Evolutionary conservation across 30 jellyfish, hydroid and myxozoan species (phyloP).

Genomic region (Cassiopea xamachana): DNA sequence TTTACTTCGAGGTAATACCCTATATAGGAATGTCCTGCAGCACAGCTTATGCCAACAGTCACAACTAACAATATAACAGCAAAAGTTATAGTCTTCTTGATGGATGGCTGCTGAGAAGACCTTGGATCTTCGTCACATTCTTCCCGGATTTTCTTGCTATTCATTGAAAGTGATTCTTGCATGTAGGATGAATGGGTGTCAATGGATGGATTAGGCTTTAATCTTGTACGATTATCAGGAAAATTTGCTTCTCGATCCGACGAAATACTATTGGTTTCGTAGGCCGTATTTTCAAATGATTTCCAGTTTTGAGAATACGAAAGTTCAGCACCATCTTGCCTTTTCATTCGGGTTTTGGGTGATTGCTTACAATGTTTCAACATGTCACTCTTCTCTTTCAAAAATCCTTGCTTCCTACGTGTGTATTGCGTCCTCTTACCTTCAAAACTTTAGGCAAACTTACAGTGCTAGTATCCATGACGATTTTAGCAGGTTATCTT

Average conservation of each 20-base stretch:
- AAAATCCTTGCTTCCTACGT: not conserved
- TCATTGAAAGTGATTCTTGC: not conserved
- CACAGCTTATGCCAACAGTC: conserved; percentile 40
- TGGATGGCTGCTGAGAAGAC: not conserved
- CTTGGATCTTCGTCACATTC: conserved; percentile 1
- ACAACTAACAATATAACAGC: conserved; percentile 15
- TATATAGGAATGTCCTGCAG: conserved; percentile 56
- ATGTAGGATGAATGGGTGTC: not conserved
- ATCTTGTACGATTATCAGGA: not conserved
- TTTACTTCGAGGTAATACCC: conserved; percentile 68
- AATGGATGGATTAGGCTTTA: conserved; percentile 11
- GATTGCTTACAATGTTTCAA: conserved; percentile 13
- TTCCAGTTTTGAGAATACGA: not conserved
- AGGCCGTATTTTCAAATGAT: conserved; percentile 22
- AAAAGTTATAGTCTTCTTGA: conserved; percentile 5
- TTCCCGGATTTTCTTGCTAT: conserved; percentile 10
- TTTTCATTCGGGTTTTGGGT: not conserved
- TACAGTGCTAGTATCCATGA: not conserved
- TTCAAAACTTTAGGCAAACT: conserved; percentile 3
- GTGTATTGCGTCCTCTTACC: not conserved
- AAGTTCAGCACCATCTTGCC: not conserved
- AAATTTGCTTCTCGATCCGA: not conserved
- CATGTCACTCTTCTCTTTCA: not conserved
- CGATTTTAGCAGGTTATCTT: not conserved
- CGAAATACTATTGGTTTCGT: not conserved